These are phyloP conservation scores for Stegostoma tigrinum DNA, from an alignment of 2,113 vertebrate genomes.

Conservation along the genomic window DNA sequence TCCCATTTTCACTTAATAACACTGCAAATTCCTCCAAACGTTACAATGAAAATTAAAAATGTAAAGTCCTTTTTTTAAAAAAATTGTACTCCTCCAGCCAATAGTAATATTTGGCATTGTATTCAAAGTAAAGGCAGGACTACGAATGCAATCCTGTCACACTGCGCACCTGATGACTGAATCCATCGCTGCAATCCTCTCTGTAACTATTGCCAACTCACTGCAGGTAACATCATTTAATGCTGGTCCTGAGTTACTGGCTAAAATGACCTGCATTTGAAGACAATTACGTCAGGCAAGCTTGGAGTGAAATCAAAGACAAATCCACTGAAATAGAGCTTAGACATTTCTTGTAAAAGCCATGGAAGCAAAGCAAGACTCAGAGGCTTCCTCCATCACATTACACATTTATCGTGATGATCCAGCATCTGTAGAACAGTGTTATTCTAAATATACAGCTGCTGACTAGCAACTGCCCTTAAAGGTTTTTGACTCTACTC, in stretches of 20 bases:
- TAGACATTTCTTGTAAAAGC: background rate
- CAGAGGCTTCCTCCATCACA: background rate
- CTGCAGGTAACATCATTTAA: constrained; percentile 88
- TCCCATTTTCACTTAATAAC: background rate
- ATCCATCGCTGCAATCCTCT: constrained; percentile 84
- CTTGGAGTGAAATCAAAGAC: background rate
- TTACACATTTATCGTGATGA: background rate
- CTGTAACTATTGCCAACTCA: constrained; percentile 80
- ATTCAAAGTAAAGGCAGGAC: background rate
- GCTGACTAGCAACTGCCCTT: too few relatives aligned
- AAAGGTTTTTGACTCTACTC: background rate
- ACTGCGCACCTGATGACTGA: constrained; percentile 68
- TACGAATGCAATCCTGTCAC: background rate
- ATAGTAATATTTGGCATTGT: background rate
- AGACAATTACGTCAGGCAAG: background rate
- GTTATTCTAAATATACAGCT: background rate
- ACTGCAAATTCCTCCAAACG: background rate
- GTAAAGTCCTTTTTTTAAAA: background rate
- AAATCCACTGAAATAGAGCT: background rate
- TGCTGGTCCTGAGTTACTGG: constrained; percentile 91
- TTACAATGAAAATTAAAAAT: background rate
- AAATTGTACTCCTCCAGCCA: background rate
- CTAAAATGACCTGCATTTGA: constrained; percentile 75
- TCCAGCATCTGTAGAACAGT: too few relatives aligned
- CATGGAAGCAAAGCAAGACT: background rate